Conservation (phyloP, 2,888 invertebrate species). For the Mechanitis messenoides region DNA sequence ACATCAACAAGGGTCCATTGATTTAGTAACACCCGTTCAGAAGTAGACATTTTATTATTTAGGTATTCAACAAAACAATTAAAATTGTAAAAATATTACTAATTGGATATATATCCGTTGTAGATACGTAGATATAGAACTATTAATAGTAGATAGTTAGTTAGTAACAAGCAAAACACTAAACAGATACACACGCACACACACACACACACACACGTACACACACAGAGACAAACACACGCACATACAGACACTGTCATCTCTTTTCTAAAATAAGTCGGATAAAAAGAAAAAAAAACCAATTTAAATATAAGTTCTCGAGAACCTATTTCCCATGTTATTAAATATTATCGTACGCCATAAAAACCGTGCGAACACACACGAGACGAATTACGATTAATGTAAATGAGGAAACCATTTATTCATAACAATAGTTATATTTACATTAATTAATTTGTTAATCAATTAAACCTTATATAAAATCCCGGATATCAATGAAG, state of each 20-base stretch:
- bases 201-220: too few relatives aligned
- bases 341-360: neutral
- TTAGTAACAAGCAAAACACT: too few relatives aligned
- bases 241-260: neutral
- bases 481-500: conserved; percentile 40
- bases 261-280: neutral
- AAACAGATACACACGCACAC: too few relatives aligned
- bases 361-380: neutral
- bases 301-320: neutral
- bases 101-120: neutral
- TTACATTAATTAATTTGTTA: neutral
- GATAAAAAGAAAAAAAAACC: neutral
- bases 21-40: conserved; percentile 59
- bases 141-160: too few relatives aligned
- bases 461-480: conserved; percentile 34
- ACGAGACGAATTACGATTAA: neutral
- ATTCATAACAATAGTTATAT: neutral
- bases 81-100: neutral
- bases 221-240: too few relatives aligned
- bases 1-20: conserved; percentile 57
- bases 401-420: neutral
- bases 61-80: neutral
- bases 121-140: too few relatives aligned
- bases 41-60: conserved; percentile 26
- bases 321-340: conserved; percentile 4